Evolutionary conservation across 2,888 invertebrate genomes (phyloP).

Genomic region (Rhamphomyia laevipes): DNA sequence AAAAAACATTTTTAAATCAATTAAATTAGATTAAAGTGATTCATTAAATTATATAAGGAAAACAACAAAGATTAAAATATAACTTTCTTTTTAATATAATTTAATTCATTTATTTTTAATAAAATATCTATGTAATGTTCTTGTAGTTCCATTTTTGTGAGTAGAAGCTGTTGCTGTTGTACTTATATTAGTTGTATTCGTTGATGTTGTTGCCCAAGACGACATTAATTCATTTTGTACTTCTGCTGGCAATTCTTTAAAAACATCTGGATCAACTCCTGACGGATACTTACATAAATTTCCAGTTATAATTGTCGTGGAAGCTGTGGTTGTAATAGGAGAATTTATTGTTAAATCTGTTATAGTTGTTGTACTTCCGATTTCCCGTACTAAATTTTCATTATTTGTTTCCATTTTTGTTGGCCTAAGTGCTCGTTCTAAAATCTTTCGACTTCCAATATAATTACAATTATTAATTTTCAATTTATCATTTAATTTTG

Average conservation of each 20-base stretch:
- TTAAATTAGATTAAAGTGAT: no score
- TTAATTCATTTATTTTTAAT: slow-evolving; percentile 48
- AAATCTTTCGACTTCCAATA: no score
- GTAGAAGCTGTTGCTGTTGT: slow-evolving; percentile 6
- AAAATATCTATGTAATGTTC: slow-evolving; percentile 57
- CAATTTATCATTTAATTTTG: neutral
- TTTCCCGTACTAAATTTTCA: neutral
- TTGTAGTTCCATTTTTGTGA: slow-evolving; percentile 21
- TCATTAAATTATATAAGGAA: no score
- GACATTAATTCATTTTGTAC: slow-evolving; percentile 60
- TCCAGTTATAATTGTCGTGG: slow-evolving; percentile 18
- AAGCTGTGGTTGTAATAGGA: slow-evolving; percentile 7
- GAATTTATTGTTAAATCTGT: slow-evolving; percentile 2
- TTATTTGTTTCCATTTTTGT: neutral
- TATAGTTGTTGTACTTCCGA: neutral
- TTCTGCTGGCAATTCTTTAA: slow-evolving; percentile 56
- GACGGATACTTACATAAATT: slow-evolving; percentile 41
- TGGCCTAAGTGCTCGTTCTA: neutral
- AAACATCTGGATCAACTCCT: slow-evolving; percentile 54
- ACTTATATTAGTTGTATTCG: slow-evolving; percentile 6
- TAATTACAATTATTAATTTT: neutral
- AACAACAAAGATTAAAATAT: neutral
- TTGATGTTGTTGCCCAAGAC: slow-evolving; percentile 45
- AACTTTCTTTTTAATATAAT: neutral
- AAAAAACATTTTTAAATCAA: no score